These are phyloP conservation scores for Drosophila sturtevanti DNA, from an alignment of 1,140 invertebrate species.

Conservation along the genomic window DNA sequence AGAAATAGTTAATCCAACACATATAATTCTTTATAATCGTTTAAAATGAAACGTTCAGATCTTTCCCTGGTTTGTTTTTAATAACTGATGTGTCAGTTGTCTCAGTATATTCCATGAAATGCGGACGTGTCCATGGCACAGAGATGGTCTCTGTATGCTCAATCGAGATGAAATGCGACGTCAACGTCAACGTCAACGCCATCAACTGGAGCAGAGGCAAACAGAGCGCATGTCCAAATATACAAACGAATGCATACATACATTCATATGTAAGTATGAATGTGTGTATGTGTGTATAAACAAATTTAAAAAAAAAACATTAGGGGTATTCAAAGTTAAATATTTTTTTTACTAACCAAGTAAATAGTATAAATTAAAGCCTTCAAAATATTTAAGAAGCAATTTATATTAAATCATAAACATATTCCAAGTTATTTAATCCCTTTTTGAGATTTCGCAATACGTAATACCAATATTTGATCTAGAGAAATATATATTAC, in stretches of 20 bases:
- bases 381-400: no score
- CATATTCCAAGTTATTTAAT: no score
- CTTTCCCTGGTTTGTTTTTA: background rate
- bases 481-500: no score
- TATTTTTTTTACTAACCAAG: background rate
- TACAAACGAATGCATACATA: background rate
- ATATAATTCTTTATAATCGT: background rate
- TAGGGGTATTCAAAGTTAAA: background rate
- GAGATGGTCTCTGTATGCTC: background rate
- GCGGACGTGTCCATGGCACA: constrained; percentile 4
- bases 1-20: background rate
- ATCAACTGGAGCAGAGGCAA: constrained; percentile 2
- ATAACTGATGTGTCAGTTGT: background rate
- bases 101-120: background rate
- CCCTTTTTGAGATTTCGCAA: no score
- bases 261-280: no score
- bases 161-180: constrained; percentile 5
- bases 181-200: background rate
- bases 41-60: background rate
- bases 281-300: background rate
- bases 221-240: constrained; percentile 1
- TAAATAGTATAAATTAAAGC: no score
- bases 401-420: no score
- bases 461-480: no score
- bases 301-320: background rate